phyloP scores from a whole-genome alignment of 2,888 invertebrate genomes.

The Atethmia centrago region DNA sequence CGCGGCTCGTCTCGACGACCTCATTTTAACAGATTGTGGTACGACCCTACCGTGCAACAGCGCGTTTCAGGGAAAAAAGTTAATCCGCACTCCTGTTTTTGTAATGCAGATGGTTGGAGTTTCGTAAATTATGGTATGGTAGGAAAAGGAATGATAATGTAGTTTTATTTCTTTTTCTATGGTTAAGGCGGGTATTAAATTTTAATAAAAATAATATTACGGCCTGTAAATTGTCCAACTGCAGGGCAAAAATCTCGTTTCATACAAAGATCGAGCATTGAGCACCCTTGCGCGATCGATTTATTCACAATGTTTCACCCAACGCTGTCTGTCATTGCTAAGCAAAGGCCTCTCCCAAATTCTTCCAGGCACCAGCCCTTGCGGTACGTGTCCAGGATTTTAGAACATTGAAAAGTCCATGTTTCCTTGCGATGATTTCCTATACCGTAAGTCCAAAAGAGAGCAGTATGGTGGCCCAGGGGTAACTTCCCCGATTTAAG shows the following conservation, averaged over 20 bases:
- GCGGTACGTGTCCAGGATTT: not conserved
- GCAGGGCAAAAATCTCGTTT: not conserved
- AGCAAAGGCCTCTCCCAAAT: too few species aligned
- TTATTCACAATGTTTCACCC: not conserved
- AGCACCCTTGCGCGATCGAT: not conserved
- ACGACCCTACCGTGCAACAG: conserved; percentile 31
- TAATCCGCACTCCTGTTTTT: conserved; percentile 41
- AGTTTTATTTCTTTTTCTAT: not conserved
- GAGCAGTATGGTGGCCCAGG: too few species aligned
- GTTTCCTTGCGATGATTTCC: not conserved
- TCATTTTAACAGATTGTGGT: conserved; percentile 65
- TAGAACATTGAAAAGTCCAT: not conserved
- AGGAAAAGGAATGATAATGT: not conserved
- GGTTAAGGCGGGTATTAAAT: too few species aligned
- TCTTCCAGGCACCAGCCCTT: not conserved
- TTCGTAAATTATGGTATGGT: not conserved
- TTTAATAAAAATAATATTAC: too few species aligned
- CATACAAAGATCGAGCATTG: not conserved
- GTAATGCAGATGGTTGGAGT: not conserved
- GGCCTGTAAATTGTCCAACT: not conserved
- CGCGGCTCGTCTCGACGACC: conserved; percentile 62
- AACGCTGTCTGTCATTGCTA: not conserved
- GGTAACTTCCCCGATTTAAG: too few species aligned
- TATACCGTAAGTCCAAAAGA: not conserved
- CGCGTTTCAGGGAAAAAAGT: conserved; percentile 42